A percentile compares a stretch with the other conserved stretches of the same genome.
Evolutionary conservation across 1,140 invertebrate species (phyloP).

Genomic region (Habropoda laboriosa): DNA sequence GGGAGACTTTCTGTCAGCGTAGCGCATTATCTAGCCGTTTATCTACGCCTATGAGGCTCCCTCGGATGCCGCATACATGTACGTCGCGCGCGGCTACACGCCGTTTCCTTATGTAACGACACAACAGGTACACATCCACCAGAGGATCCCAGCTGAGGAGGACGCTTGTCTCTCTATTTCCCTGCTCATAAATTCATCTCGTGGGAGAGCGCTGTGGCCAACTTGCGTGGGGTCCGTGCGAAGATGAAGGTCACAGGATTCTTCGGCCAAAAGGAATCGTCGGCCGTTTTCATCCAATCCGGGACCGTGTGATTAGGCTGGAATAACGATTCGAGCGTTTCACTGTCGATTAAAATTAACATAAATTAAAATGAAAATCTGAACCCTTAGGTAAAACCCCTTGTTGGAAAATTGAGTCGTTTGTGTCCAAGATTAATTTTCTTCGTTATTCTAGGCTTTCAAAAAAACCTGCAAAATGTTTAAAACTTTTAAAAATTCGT

Average conservation of each 20-base stretch:
- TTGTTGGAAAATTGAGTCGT: no score
- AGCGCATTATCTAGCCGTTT: constrained; percentile 62
- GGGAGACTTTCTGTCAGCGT: constrained; percentile 72
- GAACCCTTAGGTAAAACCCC: no score
- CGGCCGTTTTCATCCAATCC: neutral
- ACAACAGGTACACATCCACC: constrained; percentile 48
- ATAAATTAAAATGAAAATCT: no score
- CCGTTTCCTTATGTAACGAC: constrained; percentile 61
- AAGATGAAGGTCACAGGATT: constrained; percentile 73
- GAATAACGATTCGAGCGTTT: neutral
- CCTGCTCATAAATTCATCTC: constrained; percentile 72
- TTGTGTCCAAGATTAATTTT: no score
- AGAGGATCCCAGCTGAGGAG: neutral
- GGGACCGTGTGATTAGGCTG: neutral
- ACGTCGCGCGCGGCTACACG: constrained; percentile 38
- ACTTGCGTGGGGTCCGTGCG: constrained; percentile 75
- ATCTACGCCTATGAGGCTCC: constrained; percentile 58
- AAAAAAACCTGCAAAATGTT: no score
- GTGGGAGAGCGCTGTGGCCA: constrained; percentile 71
- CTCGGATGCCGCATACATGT: constrained; percentile 45
- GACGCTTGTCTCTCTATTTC: constrained; percentile 49
- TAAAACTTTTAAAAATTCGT: no score
- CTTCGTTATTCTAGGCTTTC: no score
- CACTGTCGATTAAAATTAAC: no score
- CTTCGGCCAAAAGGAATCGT: constrained; percentile 44